These are phyloP conservation scores for Perdita meconis DNA, from an alignment of 2,888 invertebrate genomes.

Conservation along the genomic window DNA sequence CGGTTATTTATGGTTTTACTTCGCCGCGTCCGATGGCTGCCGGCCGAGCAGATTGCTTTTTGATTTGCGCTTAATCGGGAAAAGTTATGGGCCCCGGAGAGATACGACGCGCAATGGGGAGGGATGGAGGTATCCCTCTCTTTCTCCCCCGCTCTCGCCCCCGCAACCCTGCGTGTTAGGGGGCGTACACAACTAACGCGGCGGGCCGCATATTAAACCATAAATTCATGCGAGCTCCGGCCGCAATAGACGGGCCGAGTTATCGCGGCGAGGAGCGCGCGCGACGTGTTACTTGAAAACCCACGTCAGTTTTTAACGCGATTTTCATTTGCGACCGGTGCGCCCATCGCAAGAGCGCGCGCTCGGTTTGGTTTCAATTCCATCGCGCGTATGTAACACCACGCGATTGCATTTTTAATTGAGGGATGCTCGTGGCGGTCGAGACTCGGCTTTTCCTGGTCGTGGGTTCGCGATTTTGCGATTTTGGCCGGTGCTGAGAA, in stretches of 20 bases:
- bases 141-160: constrained; percentile 5
- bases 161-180: constrained; percentile 56
- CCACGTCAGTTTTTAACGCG: constrained; percentile 63
- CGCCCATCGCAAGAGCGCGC: not conserved
- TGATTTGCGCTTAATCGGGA: constrained; percentile 83
- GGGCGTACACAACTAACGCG: constrained; percentile 72
- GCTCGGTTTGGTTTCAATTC: constrained; percentile 50
- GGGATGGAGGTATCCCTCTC: constrained; percentile 26
- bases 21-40: constrained; percentile 70
- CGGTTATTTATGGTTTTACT: constrained; percentile 78
- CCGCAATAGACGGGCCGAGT: constrained; percentile 63
- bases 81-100: constrained; percentile 81
- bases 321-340: constrained; percentile 56
- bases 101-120: constrained; percentile 50
- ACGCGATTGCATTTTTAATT: constrained; percentile 48
- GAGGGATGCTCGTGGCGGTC: not conserved
- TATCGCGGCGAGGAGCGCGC: constrained; percentile 59
- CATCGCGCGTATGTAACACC: constrained; percentile 46
- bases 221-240: constrained; percentile 76
- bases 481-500: no score
- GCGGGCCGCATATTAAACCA: constrained; percentile 81
- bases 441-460: not conserved
- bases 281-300: constrained; percentile 65
- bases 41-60: constrained; percentile 81
- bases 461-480: no score